A percentile compares a stretch with the other conserved stretches of the same genome.
Evolutionary conservation across 2,113 vertebrate genomes (phyloP).

Genomic region (Accipiter virgatus): DNA sequence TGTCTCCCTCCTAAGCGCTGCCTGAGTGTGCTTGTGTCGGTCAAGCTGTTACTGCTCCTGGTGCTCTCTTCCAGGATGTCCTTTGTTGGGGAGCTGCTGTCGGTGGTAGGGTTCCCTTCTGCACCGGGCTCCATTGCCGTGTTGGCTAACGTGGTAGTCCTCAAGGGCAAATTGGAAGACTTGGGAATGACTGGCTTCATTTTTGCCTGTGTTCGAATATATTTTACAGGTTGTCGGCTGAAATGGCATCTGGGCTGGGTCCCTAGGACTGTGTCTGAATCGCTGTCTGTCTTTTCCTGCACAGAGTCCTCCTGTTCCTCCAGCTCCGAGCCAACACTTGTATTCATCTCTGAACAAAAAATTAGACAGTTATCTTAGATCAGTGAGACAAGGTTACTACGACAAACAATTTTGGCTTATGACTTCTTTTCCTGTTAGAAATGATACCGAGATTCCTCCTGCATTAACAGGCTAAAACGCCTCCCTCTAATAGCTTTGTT

Average conservation of each 20-base stretch:
- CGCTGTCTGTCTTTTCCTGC: background rate
- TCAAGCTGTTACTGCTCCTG: constrained; percentile 64
- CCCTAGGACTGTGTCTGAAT: background rate
- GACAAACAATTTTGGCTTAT: background rate
- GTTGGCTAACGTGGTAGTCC: background rate
- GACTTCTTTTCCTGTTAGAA: background rate
- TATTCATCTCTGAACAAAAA: background rate
- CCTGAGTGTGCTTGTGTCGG: constrained; percentile 26
- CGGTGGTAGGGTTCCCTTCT: fast-evolving
- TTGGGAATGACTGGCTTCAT: constrained; percentile 20
- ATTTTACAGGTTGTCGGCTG: constrained; percentile 83
- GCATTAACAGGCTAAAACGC: fast-evolving
- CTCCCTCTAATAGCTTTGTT: background rate
- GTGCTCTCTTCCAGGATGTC: background rate
- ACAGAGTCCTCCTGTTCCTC: background rate
- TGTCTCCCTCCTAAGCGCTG: background rate
- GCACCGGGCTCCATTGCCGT: background rate
- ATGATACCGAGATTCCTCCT: too few relatives aligned
- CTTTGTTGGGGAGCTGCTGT: background rate
- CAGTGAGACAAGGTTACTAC: fast-evolving
- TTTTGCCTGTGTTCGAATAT: constrained; percentile 55
- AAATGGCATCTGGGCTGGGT: constrained; percentile 75
- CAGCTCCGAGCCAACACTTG: background rate
- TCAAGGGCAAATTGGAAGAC: constrained; percentile 19
- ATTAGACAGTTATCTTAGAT: background rate